phyloP scores from a whole-genome alignment of 1,140 invertebrate genomes.

The Oryctes rhinoceros region DNA sequence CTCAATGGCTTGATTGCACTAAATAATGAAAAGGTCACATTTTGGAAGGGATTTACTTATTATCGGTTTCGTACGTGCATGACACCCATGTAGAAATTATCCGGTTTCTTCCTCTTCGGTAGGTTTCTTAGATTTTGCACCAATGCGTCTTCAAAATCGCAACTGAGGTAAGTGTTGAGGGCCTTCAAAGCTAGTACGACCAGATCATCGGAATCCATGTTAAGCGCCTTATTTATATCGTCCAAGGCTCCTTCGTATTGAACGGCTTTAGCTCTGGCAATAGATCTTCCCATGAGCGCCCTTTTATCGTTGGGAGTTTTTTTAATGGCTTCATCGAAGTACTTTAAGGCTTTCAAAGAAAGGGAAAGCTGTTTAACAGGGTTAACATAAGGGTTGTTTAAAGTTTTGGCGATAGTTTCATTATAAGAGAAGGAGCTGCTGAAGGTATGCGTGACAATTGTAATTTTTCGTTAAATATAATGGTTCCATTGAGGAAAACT shows the following conservation, averaged over 20 bases:
- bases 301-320: conserved; percentile 63
- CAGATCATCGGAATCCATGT: conserved; percentile 62
- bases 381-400: no score
- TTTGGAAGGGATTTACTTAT: neutral
- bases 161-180: conserved; percentile 65
- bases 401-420: no score
- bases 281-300: conserved; percentile 62
- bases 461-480: no score
- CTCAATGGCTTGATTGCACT: conserved; percentile 57
- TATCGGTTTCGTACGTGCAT: conserved; percentile 55
- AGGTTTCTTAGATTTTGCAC: conserved; percentile 63
- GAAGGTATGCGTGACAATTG: no score
- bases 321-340: conserved; percentile 63
- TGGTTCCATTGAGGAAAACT: no score
- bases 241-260: conserved; percentile 63
- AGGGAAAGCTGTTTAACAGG: neutral
- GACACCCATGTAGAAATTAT: conserved; percentile 65
- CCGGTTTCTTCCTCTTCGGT: conserved; percentile 63
- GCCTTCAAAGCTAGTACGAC: conserved; percentile 63
- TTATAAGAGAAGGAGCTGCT: no score
- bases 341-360: conserved; percentile 42
- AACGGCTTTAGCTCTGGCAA: conserved; percentile 63
- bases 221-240: conserved; percentile 64
- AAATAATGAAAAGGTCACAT: neutral
- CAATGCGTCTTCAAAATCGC: conserved; percentile 66